phyloP scores from a whole-genome alignment of 64 coral and sea anemone genomes.

The Platygyra sinensis region DNA sequence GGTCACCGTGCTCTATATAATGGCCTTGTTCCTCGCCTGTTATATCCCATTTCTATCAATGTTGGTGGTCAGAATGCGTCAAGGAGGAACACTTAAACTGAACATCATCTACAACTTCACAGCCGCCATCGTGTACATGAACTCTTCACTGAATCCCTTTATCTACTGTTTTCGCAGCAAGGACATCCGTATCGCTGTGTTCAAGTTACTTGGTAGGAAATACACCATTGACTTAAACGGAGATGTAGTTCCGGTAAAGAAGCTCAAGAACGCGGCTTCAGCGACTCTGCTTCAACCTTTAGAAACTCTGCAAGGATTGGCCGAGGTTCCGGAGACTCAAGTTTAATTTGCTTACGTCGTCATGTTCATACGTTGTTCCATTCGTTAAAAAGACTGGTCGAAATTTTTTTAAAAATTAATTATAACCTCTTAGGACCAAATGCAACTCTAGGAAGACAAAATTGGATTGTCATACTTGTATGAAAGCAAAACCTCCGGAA shows the following conservation, averaged over 20 bases:
- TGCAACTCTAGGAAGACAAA: no score
- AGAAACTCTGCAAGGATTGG: not conserved
- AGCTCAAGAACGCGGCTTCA: not conserved
- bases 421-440: no score
- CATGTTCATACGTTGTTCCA: not conserved
- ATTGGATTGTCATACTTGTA: no score
- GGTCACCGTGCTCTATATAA: slow-evolving; percentile 3
- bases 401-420: no score
- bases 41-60: slow-evolving; percentile 21
- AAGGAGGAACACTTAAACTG: not conserved
- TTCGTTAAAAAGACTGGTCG: no score
- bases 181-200: slow-evolving; percentile 31
- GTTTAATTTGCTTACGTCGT: not conserved
- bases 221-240: slow-evolving; percentile 24
- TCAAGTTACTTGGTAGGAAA: slow-evolving; percentile 41
- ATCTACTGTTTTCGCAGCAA: slow-evolving; percentile 61
- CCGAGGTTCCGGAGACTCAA: not conserved
- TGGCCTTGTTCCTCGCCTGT: not conserved
- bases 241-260: not conserved
- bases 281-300: not conserved
- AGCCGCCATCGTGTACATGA: slow-evolving; percentile 49
- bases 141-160: slow-evolving; percentile 64
- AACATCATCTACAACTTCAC: slow-evolving; percentile 51
- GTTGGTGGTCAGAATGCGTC: slow-evolving; percentile 22
- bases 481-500: no score